Evolutionary conservation across 2,888 invertebrate genomes (phyloP).

Genomic region (Drosophila paucipuncta): DNA sequence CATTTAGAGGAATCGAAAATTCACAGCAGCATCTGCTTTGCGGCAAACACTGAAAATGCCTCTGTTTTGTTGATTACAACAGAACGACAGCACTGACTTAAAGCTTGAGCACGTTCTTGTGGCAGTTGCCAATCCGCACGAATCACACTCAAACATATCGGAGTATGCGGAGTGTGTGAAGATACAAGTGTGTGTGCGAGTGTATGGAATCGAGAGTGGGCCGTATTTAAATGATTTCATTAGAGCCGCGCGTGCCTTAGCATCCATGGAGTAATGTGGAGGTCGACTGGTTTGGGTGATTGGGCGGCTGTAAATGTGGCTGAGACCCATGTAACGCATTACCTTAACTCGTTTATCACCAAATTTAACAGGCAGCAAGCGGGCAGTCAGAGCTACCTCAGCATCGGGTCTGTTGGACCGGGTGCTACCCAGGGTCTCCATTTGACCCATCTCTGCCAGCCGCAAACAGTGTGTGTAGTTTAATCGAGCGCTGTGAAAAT

Average conservation of each 20-base stretch:
- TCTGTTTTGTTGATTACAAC: conserved; percentile 1
- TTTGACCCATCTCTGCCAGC: not conserved
- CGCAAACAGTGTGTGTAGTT: conserved; percentile 31
- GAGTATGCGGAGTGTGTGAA: not conserved
- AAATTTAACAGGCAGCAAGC: conserved; percentile 62
- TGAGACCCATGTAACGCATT: conserved; percentile 70
- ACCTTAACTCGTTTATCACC: conserved; percentile 79
- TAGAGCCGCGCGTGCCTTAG: conserved; percentile 70
- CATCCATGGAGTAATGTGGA: conserved; percentile 53
- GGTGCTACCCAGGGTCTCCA: not conserved
- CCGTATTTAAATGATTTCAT: conserved; percentile 78
- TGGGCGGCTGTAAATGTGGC: conserved; percentile 15
- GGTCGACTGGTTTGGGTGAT: not conserved
- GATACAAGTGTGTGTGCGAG: conserved; percentile 12
- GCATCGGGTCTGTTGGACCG: not conserved
- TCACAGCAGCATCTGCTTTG: not conserved
- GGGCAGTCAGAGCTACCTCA: conserved; percentile 6
- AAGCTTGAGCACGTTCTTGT: conserved; percentile 61
- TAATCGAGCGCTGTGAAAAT: conserved; percentile 73
- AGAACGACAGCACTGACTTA: conserved; percentile 20
- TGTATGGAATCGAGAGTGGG: conserved; percentile 33
- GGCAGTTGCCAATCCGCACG: conserved; percentile 34
- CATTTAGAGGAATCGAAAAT: not conserved
- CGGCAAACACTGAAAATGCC: conserved; percentile 6
- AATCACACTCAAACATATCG: conserved; percentile 10